Base-by-base conservation (phyloP, 2,113 vertebrate species). In the Cyanoderma ruficeps region DNA sequence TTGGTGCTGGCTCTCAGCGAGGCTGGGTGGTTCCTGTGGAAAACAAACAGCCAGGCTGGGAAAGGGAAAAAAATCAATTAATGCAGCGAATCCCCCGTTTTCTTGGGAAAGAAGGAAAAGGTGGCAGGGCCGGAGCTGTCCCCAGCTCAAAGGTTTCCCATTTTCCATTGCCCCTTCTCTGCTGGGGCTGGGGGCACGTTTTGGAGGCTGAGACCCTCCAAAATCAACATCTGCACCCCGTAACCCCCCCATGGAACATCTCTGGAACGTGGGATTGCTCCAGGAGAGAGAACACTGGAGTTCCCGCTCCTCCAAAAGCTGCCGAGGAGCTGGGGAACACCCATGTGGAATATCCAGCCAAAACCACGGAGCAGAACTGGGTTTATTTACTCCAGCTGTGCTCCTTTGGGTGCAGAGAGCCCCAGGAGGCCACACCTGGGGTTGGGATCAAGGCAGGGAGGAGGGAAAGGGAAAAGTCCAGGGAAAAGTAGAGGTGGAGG, bases 271-370 rank as follows among this genome's bases (percentile, higher is more conserved):
- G 6, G 23, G 64, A 41, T 65, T 72, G 63, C 64, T 50, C 72
- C 42, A 0, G 14, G 46, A 83, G 71, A 44, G 50, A 3, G 3
- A 57, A 20, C 4, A 0, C 2, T 8, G 11, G 56, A 31, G 39
- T 13, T 31, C 10, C 70, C 20, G 39, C 46, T 52, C 70, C 50
- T 75, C 53, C 46, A 22, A 60, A 63, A 83, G 16, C 69, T 13
- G 6, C 60, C 2, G n/a, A 20, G 77, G 20, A 9, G 13, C 30
- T 18, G 46, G 44, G 50, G 63, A 41, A 28, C 20, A 14, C 19
- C 50, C 64, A 1, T 3, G 47, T 5, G 24, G 19, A 27, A 28
- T 42, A n/a, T 44, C 49, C 49, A 9, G 27, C 5, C 20, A 8
- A 59, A 46, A 74, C 1, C 15, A 8, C 0, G 9, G 41, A 27